These are phyloP conservation scores for Beris morrisii DNA, from an alignment of 2,888 invertebrate genomes.

Conservation along the genomic window DNA sequence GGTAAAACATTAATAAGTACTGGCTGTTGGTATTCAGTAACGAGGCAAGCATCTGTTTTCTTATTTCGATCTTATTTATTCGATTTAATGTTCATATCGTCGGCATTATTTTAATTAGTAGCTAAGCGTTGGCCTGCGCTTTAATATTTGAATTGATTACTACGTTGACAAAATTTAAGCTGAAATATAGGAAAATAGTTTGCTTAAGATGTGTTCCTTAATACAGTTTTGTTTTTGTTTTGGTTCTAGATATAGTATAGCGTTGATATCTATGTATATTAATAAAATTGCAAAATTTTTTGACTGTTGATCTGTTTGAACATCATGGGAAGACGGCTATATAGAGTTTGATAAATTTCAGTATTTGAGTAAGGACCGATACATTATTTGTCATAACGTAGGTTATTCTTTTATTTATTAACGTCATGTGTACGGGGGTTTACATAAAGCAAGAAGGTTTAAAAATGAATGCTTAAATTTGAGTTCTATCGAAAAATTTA, in stretches of 20 bases:
- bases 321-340: too few species aligned
- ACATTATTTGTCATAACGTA: too few species aligned
- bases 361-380: too few species aligned
- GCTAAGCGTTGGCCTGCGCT: slow-evolving; percentile 29
- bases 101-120: slow-evolving; percentile 22
- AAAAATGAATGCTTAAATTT: too few species aligned
- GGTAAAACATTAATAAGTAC: slow-evolving; percentile 9
- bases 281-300: too few species aligned
- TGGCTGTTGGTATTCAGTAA: slow-evolving; percentile 10
- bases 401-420: too few species aligned
- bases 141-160: slow-evolving; percentile 22
- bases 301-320: too few species aligned
- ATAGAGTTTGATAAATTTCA: too few species aligned
- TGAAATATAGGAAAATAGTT: slow-evolving; percentile 37
- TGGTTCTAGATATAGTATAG: neutral
- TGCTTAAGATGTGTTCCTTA: slow-evolving; percentile 9
- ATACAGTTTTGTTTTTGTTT: neutral
- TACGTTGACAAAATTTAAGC: slow-evolving; percentile 37
- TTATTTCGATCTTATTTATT: neutral
- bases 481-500: too few species aligned
- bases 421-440: too few species aligned
- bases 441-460: too few species aligned
- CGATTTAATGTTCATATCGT: slow-evolving; percentile 23
- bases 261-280: too few species aligned
- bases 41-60: slow-evolving; percentile 8